A percentile compares a stretch with the other conserved stretches of the same genome.
Conservation (phyloP, 2,888 invertebrate species). For the Campoplex nolae region DNA sequence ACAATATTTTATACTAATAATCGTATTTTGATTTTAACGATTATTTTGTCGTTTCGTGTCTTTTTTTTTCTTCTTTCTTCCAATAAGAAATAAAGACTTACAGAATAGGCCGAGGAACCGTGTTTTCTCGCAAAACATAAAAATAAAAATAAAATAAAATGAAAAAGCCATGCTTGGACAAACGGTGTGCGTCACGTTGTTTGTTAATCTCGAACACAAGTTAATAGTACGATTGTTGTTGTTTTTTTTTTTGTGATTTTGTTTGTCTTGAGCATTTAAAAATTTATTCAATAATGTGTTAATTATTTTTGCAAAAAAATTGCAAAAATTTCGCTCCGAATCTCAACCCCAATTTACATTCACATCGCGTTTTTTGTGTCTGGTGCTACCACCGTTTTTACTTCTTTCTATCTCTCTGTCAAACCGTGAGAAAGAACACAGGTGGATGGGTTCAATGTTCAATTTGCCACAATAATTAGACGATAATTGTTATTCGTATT, state of each 20-base stretch:
- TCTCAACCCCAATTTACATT: constrained; percentile 1
- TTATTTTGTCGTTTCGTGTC: constrained; percentile 60
- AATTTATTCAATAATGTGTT: constrained; percentile 52
- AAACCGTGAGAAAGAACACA: constrained; percentile 57
- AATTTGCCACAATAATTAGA: constrained; percentile 58
- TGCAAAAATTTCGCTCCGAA: constrained; percentile 20
- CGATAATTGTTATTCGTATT: constrained; percentile 35
- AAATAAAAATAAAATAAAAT: constrained; percentile 1
- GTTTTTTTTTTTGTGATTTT: not conserved
- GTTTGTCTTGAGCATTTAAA: constrained; percentile 60
- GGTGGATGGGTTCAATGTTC: constrained; percentile 59
- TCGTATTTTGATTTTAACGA: constrained; percentile 55
- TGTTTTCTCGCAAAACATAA: constrained; percentile 59
- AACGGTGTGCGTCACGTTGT: constrained; percentile 67
- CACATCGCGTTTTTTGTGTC: constrained; percentile 17
- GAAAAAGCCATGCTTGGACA: constrained; percentile 68
- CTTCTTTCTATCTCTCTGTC: constrained; percentile 18
- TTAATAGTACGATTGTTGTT: constrained; percentile 41
- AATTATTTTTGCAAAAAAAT: constrained; percentile 35
- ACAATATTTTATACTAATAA: constrained; percentile 62
- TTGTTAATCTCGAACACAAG: constrained; percentile 65
- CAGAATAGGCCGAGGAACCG: constrained; percentile 83
- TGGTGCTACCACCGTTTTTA: constrained; percentile 3
- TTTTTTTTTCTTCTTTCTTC: constrained; percentile 30
- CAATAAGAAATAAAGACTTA: constrained; percentile 74